Percentiles rank a stretch among this genome's conserved stretches.
Evolutionary conservation across 2,113 vertebrate species (phyloP).

Genomic region (Otocyon megalotis): DNA sequence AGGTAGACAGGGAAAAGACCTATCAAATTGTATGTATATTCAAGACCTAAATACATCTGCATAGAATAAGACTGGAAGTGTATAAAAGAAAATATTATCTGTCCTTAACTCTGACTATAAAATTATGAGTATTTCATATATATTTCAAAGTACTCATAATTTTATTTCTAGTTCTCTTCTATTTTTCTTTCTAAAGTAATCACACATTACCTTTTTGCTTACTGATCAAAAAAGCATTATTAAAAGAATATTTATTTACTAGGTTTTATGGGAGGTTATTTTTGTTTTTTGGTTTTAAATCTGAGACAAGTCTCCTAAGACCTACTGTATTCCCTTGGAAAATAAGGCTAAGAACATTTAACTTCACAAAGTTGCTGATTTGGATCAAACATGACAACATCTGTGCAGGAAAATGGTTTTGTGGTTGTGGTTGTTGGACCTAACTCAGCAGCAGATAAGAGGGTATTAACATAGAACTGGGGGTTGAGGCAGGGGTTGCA

Average conservation of each 20-base stretch:
- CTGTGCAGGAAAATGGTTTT: background rate
- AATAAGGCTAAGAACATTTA: background rate
- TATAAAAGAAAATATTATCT: background rate
- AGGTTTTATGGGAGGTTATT: background rate
- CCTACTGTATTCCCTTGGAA: background rate
- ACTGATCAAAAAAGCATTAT: constrained; percentile 8
- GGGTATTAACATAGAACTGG: background rate
- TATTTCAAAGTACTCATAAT: too few relatives aligned
- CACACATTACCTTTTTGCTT: background rate
- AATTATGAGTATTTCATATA: background rate
- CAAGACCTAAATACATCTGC: background rate
- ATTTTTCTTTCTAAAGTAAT: background rate
- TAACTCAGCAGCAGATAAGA: background rate
- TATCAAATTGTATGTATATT: background rate
- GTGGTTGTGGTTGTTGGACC: background rate
- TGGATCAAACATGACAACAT: background rate
- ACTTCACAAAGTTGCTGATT: constrained; percentile 16
- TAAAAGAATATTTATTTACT: background rate
- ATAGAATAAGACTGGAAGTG: background rate
- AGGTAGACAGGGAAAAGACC: background rate
- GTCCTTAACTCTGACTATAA: background rate
- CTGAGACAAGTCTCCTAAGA: background rate
- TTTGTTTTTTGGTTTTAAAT: background rate
- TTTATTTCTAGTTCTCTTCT: background rate
- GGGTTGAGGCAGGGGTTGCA: rapidly evolving